Evolutionary conservation across 2,113 vertebrate genomes (phyloP).

Genomic region (Xenus cinereus): DNA sequence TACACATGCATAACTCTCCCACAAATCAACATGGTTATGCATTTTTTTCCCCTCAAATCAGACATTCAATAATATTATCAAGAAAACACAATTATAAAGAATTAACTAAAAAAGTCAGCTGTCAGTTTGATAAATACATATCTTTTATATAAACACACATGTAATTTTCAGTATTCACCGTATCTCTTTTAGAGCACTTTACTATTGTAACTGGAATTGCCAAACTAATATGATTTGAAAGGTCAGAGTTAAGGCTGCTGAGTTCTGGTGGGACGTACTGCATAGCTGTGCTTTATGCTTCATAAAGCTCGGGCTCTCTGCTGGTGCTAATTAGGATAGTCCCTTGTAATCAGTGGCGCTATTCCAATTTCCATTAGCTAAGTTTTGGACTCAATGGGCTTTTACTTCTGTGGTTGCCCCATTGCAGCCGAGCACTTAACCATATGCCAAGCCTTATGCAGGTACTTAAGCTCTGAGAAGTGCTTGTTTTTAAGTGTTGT

Average conservation of each 20-base stretch:
- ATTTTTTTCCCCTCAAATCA: not conserved
- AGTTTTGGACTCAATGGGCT: slow-evolving; percentile 10
- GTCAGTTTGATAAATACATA: not conserved
- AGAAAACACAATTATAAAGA: slow-evolving; percentile 21
- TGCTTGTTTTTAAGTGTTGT: not conserved
- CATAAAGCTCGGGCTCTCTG: not conserved
- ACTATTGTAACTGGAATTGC: not conserved
- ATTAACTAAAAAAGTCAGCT: slow-evolving; percentile 7
- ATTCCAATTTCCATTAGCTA: slow-evolving; percentile 8
- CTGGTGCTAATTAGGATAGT: slow-evolving; percentile 18
- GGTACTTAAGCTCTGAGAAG: not conserved
- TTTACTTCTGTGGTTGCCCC: not conserved
- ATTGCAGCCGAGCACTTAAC: not conserved
- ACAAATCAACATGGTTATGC: slow-evolving; percentile 13
- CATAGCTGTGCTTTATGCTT: not conserved
- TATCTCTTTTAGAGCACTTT: not conserved
- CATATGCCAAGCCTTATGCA: not conserved
- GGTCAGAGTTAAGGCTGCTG: slow-evolving; percentile 17
- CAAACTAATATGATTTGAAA: not conserved
- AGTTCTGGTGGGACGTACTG: not conserved
- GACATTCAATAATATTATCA: not conserved
- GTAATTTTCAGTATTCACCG: not conserved
- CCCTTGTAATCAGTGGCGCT: slow-evolving; percentile 2
- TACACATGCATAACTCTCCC: slow-evolving; percentile 8
- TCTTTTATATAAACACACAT: not conserved